A percentile compares a stretch with the other conserved stretches of the same genome.
Conservation (phyloP, 2,888 invertebrate species). For the Drosophila paramelanica region DNA sequence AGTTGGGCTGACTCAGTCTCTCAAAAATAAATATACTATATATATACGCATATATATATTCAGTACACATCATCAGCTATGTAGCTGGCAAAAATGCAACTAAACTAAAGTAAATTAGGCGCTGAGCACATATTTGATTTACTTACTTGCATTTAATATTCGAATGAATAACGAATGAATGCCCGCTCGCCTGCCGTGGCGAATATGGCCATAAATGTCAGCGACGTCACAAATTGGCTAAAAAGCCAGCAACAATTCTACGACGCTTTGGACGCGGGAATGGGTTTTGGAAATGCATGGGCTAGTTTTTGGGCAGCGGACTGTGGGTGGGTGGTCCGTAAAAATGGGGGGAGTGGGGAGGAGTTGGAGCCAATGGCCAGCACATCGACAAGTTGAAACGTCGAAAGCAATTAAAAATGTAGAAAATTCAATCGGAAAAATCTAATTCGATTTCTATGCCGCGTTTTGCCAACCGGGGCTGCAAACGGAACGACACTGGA, state of each 20-base stretch:
- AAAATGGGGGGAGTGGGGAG: neutral
- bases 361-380: conserved; percentile 24
- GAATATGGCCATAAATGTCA: conserved; percentile 72
- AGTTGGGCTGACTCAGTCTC: conserved; percentile 9
- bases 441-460: conserved; percentile 83
- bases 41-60: neutral
- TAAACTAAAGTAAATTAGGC: conserved; percentile 70
- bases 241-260: conserved; percentile 68
- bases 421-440: conserved; percentile 84
- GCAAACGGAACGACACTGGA: conserved; percentile 53
- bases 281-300: conserved; percentile 16
- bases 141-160: conserved; percentile 73
- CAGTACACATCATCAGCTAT: conserved; percentile 32
- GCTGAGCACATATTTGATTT: conserved; percentile 66
- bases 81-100: conserved; percentile 63
- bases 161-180: conserved; percentile 37
- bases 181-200: conserved; percentile 18
- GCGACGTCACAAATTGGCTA: conserved; percentile 73
- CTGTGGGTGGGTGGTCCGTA: neutral
- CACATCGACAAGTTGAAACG: conserved; percentile 74
- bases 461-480: conserved; percentile 64
- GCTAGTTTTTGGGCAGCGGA: conserved; percentile 15
- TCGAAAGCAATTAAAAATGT: conserved; percentile 84
- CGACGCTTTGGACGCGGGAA: conserved; percentile 17
- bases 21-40: neutral